These are phyloP conservation scores for Xyrichtys novacula DNA, from an alignment of 2,797 vertebrate genomes.

Conservation along the genomic window DNA sequence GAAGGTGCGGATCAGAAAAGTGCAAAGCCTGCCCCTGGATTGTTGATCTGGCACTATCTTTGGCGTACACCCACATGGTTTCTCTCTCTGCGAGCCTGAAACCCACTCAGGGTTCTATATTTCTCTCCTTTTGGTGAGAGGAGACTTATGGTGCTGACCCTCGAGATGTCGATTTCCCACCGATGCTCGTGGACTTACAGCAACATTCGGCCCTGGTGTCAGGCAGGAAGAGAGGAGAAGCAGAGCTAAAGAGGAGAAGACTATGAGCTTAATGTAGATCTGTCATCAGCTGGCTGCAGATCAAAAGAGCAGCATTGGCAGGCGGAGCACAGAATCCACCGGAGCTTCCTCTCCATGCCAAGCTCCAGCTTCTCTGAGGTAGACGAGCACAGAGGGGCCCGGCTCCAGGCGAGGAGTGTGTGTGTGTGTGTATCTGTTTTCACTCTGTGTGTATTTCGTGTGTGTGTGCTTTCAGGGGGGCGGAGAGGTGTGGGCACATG, in stretches of 20 bases:
- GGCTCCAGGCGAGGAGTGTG: slow-evolving; percentile 60
- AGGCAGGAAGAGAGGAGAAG: slow-evolving; percentile 40
- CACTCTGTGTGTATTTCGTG: neutral
- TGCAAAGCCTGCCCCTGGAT: slow-evolving; percentile 41
- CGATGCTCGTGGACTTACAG: slow-evolving; percentile 43
- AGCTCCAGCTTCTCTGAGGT: slow-evolving; percentile 71
- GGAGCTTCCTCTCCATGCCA: slow-evolving; percentile 71
- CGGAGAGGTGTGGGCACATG: slow-evolving; percentile 64
- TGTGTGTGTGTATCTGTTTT: slow-evolving; percentile 3
- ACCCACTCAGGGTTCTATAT: slow-evolving; percentile 55
- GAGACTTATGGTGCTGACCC: slow-evolving; percentile 40
- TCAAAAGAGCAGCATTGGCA: slow-evolving; percentile 83
- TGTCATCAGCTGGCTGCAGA: slow-evolving; percentile 82
- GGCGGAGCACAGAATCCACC: slow-evolving; percentile 71
- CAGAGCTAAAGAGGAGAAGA: slow-evolving; percentile 52
- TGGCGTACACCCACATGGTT: slow-evolving; percentile 48
- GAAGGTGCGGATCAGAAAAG: slow-evolving; percentile 32
- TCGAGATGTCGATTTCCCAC: slow-evolving; percentile 35
- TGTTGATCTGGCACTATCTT: slow-evolving; percentile 43
- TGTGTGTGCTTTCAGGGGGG: slow-evolving; percentile 30
- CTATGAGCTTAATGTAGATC: slow-evolving; percentile 80
- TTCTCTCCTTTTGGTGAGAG: slow-evolving; percentile 46
- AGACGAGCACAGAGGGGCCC: slow-evolving; percentile 64
- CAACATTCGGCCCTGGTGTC: slow-evolving; percentile 53
- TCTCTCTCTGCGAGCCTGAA: slow-evolving; percentile 46